Percentiles rank a stretch among this genome's conserved stretches.
These are phyloP conservation scores for Pogonomyrmex barbatus DNA, from an alignment of 1,140 invertebrate genomes.

Conservation along the genomic window DNA sequence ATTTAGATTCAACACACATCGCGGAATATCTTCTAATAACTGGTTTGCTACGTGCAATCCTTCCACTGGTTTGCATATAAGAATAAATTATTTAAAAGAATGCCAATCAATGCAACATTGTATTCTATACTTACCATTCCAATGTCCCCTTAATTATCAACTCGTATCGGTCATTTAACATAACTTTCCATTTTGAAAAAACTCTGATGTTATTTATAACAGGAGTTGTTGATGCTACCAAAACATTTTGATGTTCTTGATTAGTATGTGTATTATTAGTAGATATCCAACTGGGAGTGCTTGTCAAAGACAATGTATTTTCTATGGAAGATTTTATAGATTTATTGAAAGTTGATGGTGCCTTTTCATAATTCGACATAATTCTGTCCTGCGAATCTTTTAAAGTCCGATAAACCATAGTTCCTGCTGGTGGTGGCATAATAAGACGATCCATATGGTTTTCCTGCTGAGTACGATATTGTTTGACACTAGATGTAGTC, in stretches of 20 bases:
- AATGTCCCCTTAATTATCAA: slow-evolving; percentile 80
- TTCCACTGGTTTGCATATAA: slow-evolving; percentile 70
- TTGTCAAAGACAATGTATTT: not conserved
- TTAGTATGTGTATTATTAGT: not conserved
- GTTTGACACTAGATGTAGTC: slow-evolving; percentile 75
- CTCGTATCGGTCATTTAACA: slow-evolving; percentile 73
- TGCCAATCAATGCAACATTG: not conserved
- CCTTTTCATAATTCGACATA: not conserved
- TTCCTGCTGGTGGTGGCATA: slow-evolving; percentile 77
- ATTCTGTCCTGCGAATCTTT: not conserved
- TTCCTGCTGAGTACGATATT: slow-evolving; percentile 11
- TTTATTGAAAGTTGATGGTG: not conserved
- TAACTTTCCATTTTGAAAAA: slow-evolving; percentile 78
- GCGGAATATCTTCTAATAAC: slow-evolving; percentile 74
- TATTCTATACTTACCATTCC: slow-evolving; percentile 68
- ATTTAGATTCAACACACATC: slow-evolving; percentile 75
- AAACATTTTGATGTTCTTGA: not conserved
- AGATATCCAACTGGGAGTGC: not conserved
- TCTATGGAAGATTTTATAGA: not conserved
- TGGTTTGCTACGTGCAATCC: slow-evolving; percentile 78
- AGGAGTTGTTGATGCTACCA: not conserved
- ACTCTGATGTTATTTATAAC: slow-evolving; percentile 14
- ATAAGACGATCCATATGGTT: slow-evolving; percentile 46
- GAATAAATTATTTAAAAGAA: slow-evolving; percentile 9
- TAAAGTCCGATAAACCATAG: not conserved